Base-by-base conservation (phyloP, 2,113 vertebrate species). In the Tragelaphus imberbis region DNA sequence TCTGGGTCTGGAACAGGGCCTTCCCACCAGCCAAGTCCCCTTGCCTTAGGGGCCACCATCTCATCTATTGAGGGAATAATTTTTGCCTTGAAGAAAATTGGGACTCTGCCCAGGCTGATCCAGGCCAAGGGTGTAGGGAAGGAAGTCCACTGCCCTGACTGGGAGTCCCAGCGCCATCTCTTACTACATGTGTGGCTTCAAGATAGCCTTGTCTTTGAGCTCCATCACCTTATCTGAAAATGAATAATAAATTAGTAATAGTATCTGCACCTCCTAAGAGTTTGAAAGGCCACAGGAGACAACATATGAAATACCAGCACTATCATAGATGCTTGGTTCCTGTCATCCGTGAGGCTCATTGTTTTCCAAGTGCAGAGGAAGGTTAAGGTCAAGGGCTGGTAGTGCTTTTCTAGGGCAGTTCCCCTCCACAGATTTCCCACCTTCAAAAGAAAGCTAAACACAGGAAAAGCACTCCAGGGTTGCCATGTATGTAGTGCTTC, bases 321-420 rank as follows among this genome's bases (percentile, higher is more conserved):
- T 1, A 6, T 2, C 3, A 8, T 3, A 30, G 59, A 8, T 0
- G 0, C 40, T 36, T 12, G 55, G 44, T 23, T 68, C 1, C 2
- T 1, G 27, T 58, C 71, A 6, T 9, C 61, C 15, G 13, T 4
- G 12, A 23, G 33, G 44, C 47, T 61, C 40, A 12, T 15, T 21
- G 21, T 27, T 40, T 19, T 65, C 88, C n/a, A 6, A 9, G 3
- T 25, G 3, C 16, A 9, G 59, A 30, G 44, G 44, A 49, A 71
- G 5, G 79, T 61, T 44, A 40, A n/a, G 11, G 61, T 53, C 11
- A 9, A 44, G 75, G 30, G 14, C 56, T 2, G 0, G 21, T 1
- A 68, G 40, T 33, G 5, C 33, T 65, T 71, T 53, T 21, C 92
- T 47, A 15, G 28, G 21, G 53, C 23, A 30, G 25, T 2, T 44